phyloP scores from a whole-genome alignment of 2,113 vertebrate genomes.

The Sphyrna mokarran region DNA sequence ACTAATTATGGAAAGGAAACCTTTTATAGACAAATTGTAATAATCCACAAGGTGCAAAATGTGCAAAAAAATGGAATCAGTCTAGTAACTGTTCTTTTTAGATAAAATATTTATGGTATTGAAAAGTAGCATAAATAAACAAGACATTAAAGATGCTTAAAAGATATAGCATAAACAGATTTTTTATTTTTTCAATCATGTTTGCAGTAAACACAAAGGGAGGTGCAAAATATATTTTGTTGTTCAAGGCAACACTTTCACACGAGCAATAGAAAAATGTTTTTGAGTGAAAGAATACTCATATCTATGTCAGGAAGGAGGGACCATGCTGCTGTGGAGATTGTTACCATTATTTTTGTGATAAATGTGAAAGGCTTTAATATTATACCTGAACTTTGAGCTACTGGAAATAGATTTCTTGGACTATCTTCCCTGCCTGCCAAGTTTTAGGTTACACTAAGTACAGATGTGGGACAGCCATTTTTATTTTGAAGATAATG shows the following conservation, averaged over 20 bases:
- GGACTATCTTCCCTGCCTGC: neutral
- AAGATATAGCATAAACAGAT: neutral
- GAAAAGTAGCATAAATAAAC: neutral
- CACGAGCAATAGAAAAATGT: neutral
- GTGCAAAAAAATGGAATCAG: neutral
- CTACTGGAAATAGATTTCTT: neutral
- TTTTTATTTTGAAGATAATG: neutral
- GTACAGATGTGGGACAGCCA: neutral
- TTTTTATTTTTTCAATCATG: neutral
- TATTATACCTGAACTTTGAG: neutral
- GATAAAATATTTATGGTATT: neutral
- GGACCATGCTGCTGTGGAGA: neutral
- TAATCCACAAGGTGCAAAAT: neutral
- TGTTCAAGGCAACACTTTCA: neutral
- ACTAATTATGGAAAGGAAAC: neutral
- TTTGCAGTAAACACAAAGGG: neutral
- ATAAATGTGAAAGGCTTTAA: neutral
- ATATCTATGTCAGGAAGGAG: neutral
- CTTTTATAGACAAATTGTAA: neutral
- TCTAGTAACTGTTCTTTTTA: neutral
- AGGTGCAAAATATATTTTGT: neutral
- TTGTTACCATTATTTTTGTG: constrained; percentile 5
- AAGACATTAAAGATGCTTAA: neutral
- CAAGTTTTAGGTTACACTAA: neutral
- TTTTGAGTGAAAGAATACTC: neutral